These are phyloP conservation scores for Pasiphila rectangulata DNA, from an alignment of 2,888 invertebrate species.

Conservation along the genomic window DNA sequence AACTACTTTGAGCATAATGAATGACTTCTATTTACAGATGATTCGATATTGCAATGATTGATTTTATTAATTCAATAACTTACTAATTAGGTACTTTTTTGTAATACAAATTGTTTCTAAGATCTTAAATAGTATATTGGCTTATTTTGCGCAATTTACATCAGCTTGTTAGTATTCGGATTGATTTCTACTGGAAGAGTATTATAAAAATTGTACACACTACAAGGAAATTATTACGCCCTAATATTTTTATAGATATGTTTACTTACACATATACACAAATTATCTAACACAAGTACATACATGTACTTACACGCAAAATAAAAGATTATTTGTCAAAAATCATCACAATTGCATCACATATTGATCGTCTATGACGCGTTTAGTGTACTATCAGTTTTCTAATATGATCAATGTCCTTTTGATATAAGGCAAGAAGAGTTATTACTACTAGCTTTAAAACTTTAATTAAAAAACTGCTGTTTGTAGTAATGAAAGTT, in stretches of 20 bases:
- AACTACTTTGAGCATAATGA: slow-evolving; percentile 28
- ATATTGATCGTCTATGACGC: slow-evolving; percentile 22
- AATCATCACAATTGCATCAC: slow-evolving; percentile 24
- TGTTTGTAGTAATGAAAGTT: too few relatives aligned
- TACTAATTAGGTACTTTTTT: too few relatives aligned
- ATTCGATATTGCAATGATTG: slow-evolving; percentile 2
- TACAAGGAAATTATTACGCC: slow-evolving; percentile 1
- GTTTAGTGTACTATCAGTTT: not conserved
- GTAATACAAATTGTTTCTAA: too few relatives aligned
- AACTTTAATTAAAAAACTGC: too few relatives aligned
- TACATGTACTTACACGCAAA: slow-evolving; percentile 15
- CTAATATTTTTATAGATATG: slow-evolving; percentile 7
- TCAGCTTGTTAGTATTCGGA: not conserved
- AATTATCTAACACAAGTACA: slow-evolving; percentile 20
- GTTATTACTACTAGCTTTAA: too few relatives aligned
- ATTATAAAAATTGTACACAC: too few relatives aligned
- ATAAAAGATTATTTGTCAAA: slow-evolving; percentile 19
- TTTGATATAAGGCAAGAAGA: not conserved
- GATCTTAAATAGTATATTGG: not conserved
- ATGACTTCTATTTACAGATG: slow-evolving; percentile 26
- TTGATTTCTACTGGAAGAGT: not conserved
- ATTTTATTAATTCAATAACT: too few relatives aligned
- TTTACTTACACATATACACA: slow-evolving; percentile 5
- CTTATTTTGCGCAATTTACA: slow-evolving; percentile 3
- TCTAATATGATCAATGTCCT: not conserved